These are phyloP conservation scores for Scaeva pyrastri DNA, from an alignment of 2,888 invertebrate species.

Conservation along the genomic window DNA sequence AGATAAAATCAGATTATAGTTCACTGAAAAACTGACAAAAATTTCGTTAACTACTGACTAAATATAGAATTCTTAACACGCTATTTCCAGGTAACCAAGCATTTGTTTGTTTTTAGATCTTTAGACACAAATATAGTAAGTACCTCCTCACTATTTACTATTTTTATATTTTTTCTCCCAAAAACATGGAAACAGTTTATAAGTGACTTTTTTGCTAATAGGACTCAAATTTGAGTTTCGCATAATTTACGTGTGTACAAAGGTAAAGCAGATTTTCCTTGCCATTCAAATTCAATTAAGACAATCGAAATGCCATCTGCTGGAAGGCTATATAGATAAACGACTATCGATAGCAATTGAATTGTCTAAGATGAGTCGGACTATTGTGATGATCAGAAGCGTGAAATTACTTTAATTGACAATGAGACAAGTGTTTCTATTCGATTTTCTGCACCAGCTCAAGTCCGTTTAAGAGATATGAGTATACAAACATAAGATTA, in stretches of 20 bases:
- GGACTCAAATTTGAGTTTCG: conserved; percentile 36
- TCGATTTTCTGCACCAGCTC: conserved; percentile 5
- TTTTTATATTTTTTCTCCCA: background rate
- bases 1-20: conserved; percentile 57
- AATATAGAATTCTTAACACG: conserved; percentile 66
- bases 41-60: conserved; percentile 24
- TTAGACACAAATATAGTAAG: background rate
- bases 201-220: conserved; percentile 31
- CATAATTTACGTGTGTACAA: conserved; percentile 15
- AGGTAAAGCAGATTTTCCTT: conserved; percentile 4
- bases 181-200: conserved; percentile 47
- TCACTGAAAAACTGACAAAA: conserved; percentile 30
- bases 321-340: conserved; percentile 73
- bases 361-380: conserved; percentile 28
- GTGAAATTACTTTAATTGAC: conserved; percentile 82
- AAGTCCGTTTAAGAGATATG: conserved; percentile 43
- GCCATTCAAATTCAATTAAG: conserved; percentile 56
- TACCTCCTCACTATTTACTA: background rate
- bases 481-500: conserved; percentile 60
- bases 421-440: conserved; percentile 65
- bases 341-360: conserved; percentile 74
- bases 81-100: conserved; percentile 67
- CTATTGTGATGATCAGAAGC: conserved; percentile 74
- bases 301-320: conserved; percentile 79
- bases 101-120: conserved; percentile 56